Evolutionary conservation across 2,888 invertebrate species (phyloP).

Genomic region (Julus scandinavius): DNA sequence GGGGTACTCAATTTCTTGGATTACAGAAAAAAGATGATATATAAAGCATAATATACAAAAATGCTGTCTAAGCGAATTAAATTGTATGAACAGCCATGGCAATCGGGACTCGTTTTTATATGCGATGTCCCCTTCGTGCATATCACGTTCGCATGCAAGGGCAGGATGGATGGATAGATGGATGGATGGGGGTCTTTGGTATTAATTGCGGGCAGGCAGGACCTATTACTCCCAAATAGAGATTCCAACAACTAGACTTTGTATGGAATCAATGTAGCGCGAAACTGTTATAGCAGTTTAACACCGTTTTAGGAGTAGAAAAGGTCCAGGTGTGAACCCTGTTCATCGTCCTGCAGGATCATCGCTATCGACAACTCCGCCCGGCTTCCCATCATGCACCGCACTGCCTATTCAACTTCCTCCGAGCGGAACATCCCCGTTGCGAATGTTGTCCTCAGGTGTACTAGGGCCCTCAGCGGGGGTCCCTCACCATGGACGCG

Average conservation of each 20-base stretch:
- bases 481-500: not conserved
- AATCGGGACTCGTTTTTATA: not conserved
- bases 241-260: conserved; percentile 54
- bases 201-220: conserved; percentile 44
- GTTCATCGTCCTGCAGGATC: conserved; percentile 5
- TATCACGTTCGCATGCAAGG: not conserved
- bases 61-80: not conserved
- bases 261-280: conserved; percentile 55
- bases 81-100: not conserved
- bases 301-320: conserved; percentile 52
- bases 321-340: conserved; percentile 53
- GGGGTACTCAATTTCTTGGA: not conserved
- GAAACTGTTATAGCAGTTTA: conserved; percentile 57
- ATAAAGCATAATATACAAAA: not conserved
- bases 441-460: conserved; percentile 50
- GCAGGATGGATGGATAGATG: not conserved
- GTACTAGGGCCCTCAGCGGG: conserved; percentile 3
- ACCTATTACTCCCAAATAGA: conserved; percentile 52
- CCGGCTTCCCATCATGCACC: conserved; percentile 47
- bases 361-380: conserved; percentile 51
- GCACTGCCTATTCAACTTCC: conserved; percentile 45
- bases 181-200: not conserved
- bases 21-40: not conserved
- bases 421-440: conserved; percentile 55
- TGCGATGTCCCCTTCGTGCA: not conserved